These are phyloP conservation scores for Thereva nobilitata DNA, from an alignment of 2,888 invertebrate genomes.

Conservation along the genomic window DNA sequence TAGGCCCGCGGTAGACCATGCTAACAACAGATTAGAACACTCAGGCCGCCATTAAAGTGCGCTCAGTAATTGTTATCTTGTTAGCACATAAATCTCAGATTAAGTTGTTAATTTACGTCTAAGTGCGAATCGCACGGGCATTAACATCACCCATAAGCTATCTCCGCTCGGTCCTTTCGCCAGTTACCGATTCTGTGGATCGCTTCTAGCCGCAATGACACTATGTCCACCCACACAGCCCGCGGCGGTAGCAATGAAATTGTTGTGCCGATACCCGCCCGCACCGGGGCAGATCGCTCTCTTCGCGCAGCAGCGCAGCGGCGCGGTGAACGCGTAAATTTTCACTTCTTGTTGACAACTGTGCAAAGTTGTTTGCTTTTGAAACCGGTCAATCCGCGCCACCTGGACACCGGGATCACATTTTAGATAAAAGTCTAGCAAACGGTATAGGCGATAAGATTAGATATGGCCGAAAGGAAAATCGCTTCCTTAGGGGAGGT, in stretches of 20 bases:
- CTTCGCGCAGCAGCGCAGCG: not conserved
- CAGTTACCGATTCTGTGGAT: slow-evolving; percentile 1
- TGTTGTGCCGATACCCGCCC: not conserved
- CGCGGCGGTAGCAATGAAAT: slow-evolving; percentile 15
- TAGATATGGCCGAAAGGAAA: too few relatives aligned
- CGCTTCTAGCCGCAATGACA: slow-evolving; percentile 8
- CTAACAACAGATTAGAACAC: slow-evolving; percentile 19
- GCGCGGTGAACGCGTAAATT: slow-evolving; percentile 28
- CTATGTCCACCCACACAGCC: slow-evolving; percentile 18
- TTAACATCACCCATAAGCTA: not conserved
- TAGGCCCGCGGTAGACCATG: too few relatives aligned
- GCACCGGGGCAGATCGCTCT: slow-evolving; percentile 1
- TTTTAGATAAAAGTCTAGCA: too few relatives aligned
- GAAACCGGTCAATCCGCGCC: not conserved
- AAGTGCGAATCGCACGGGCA: slow-evolving; percentile 16
- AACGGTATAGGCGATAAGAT: too few relatives aligned
- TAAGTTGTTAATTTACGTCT: slow-evolving; percentile 35
- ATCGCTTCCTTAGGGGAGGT: too few relatives aligned
- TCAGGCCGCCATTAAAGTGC: slow-evolving; percentile 4
- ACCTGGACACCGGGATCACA: too few relatives aligned
- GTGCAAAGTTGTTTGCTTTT: slow-evolving; percentile 11
- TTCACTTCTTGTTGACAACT: slow-evolving; percentile 31
- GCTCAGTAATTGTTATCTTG: slow-evolving; percentile 31
- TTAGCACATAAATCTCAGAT: slow-evolving; percentile 34
- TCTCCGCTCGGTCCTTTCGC: not conserved